Percentiles rank a stretch among this genome's conserved stretches.
Conservation (phyloP, 2,888 invertebrate genomes). For the Crossocerus cetratus region DNA sequence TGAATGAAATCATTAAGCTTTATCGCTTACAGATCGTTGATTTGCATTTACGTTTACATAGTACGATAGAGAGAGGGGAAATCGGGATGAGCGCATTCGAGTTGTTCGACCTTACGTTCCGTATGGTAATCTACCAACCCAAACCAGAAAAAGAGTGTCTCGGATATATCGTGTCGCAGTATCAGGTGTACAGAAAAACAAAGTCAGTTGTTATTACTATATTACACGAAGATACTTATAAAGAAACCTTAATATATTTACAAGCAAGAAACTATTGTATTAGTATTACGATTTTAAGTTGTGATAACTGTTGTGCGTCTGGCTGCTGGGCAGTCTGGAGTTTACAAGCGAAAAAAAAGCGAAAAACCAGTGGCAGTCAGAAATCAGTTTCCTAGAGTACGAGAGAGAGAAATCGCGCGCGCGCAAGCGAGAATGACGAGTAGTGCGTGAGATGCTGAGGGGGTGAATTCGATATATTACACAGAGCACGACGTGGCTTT, state of each 20-base stretch:
- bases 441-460: no score
- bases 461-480: slow-evolving; percentile 52
- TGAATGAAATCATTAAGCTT: slow-evolving; percentile 38
- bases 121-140: slow-evolving; percentile 81
- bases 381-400: slow-evolving; percentile 61
- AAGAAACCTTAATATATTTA: slow-evolving; percentile 74
- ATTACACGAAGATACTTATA: slow-evolving; percentile 70
- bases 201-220: slow-evolving; percentile 71
- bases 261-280: slow-evolving; percentile 65
- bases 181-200: slow-evolving; percentile 56
- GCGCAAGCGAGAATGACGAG: slow-evolving; percentile 12
- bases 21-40: slow-evolving; percentile 43
- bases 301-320: slow-evolving; percentile 72
- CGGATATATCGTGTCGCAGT: slow-evolving; percentile 61
- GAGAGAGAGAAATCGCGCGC: slow-evolving; percentile 42
- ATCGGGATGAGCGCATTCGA: slow-evolving; percentile 68
- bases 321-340: slow-evolving; percentile 75
- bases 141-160: slow-evolving; percentile 60
- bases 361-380: slow-evolving; percentile 70
- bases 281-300: slow-evolving; percentile 71
- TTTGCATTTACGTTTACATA: slow-evolving; percentile 59
- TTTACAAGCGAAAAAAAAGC: slow-evolving; percentile 42
- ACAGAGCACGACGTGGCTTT: slow-evolving; percentile 38
- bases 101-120: slow-evolving; percentile 80
- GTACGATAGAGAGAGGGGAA: slow-evolving; percentile 41